These are phyloP conservation scores for Peromyscus polionotus DNA, from an alignment of 2,113 vertebrate genomes.

Conservation along the genomic window DNA sequence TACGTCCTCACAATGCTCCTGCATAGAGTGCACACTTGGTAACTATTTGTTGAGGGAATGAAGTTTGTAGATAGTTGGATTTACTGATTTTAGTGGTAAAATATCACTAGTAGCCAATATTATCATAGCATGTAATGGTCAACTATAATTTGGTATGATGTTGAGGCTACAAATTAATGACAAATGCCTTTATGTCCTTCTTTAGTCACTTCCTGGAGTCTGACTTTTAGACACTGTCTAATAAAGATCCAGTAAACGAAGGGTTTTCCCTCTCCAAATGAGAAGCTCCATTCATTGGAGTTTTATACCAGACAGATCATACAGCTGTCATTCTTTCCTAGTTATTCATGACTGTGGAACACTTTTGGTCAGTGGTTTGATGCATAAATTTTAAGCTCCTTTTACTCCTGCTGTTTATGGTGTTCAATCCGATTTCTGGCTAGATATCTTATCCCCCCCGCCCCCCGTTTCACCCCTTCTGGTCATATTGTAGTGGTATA, in stretches of 20 bases:
- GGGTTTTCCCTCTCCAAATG: not conserved
- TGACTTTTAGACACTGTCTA: constrained; percentile 41
- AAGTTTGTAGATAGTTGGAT: not conserved
- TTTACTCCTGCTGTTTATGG: not conserved
- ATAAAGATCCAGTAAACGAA: constrained; percentile 28
- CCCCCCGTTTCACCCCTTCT: not conserved
- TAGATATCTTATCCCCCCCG: not conserved
- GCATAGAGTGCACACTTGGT: not conserved
- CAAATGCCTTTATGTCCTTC: not conserved
- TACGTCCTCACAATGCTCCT: not conserved
- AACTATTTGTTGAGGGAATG: constrained; percentile 12
- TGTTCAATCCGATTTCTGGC: not conserved
- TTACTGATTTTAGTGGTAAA: constrained; percentile 3
- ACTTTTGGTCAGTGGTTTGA: constrained; percentile 58
- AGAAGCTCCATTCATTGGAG: constrained; percentile 47
- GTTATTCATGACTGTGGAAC: constrained; percentile 31
- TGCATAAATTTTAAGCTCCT: constrained; percentile 6
- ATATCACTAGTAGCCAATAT: not conserved
- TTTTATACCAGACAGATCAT: not conserved
- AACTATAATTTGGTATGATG: not conserved
- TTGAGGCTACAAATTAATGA: constrained; percentile 39
- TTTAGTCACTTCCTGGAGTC: constrained; percentile 33
- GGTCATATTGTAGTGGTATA: not conserved
- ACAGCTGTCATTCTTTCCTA: constrained; percentile 42
- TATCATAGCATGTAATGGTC: not conserved